phyloP scores from a whole-genome alignment of 2,113 vertebrate genomes.

The Piliocolobus tephrosceles region DNA sequence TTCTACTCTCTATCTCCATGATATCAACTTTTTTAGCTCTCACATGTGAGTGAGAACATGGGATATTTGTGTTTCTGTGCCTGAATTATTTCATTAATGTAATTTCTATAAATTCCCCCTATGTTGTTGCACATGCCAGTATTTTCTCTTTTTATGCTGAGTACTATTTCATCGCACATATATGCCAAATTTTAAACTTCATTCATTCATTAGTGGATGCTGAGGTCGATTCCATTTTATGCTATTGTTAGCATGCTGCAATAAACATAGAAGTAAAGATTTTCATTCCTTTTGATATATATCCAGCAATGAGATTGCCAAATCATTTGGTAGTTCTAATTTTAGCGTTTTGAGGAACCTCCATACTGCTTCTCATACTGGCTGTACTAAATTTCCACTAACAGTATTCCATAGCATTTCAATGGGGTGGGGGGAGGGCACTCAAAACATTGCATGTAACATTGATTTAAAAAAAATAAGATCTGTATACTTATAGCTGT shows the following conservation, averaged over 20 bases:
- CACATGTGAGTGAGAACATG: not conserved
- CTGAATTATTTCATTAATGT: not conserved
- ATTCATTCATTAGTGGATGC: not conserved
- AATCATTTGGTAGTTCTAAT: not conserved
- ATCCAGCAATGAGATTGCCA: not conserved
- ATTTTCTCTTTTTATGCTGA: not conserved
- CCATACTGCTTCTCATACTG: not conserved
- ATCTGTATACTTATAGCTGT: not conserved
- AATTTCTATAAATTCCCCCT: not conserved
- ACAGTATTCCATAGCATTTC: not conserved
- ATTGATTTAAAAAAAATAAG: not conserved
- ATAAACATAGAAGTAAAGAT: not conserved
- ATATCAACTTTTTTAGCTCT: not conserved
- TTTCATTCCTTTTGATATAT: not conserved
- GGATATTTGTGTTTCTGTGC: not conserved
- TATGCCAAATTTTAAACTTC: not conserved
- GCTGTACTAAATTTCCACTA: not conserved
- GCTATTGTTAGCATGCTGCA: not conserved
- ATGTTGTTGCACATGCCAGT: not conserved
- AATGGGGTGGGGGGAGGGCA: not conserved
- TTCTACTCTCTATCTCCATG: not conserved
- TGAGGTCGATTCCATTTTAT: not conserved
- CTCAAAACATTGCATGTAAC: not conserved
- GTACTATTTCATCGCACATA: not conserved
- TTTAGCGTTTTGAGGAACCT: not conserved